These are phyloP conservation scores for Cydia strobilella DNA, from an alignment of 1,140 invertebrate species.

Conservation along the genomic window DNA sequence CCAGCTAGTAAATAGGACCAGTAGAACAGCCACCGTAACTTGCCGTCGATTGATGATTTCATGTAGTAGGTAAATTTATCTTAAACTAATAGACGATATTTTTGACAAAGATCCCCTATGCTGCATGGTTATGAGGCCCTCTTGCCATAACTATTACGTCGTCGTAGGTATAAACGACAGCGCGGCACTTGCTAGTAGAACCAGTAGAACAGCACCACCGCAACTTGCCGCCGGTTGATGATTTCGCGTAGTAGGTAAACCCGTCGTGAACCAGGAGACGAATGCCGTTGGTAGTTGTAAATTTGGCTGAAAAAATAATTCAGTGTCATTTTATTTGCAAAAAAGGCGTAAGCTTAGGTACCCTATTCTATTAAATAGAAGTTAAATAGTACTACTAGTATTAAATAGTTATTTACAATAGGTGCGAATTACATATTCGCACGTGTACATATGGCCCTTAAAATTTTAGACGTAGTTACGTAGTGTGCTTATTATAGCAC, in stretches of 20 bases:
- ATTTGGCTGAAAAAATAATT: not conserved
- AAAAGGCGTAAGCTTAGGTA: not conserved
- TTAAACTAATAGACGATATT: too few species aligned
- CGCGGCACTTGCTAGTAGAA: not conserved
- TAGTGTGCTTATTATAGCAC: too few species aligned
- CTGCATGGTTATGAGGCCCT: not conserved
- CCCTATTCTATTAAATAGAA: too few species aligned
- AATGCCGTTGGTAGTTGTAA: not conserved
- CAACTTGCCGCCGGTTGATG: not conserved
- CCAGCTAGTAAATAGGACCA: too few species aligned
- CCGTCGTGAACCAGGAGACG: not conserved
- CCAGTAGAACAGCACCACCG: not conserved
- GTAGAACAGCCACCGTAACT: too few species aligned
- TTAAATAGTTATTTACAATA: too few species aligned
- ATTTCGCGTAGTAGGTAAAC: not conserved
- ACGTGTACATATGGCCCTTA: too few species aligned
- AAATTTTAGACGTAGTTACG: too few species aligned
- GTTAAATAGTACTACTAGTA: too few species aligned
- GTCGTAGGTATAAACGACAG: not conserved
- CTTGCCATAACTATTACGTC: not conserved
- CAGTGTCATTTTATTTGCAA: not conserved
- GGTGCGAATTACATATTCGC: too few species aligned
- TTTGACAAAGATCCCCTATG: not conserved
- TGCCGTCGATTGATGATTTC: too few species aligned
- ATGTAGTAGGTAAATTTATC: too few species aligned